Conservation (phyloP, 2,113 vertebrate species). For the Sturnus vulgaris region DNA sequence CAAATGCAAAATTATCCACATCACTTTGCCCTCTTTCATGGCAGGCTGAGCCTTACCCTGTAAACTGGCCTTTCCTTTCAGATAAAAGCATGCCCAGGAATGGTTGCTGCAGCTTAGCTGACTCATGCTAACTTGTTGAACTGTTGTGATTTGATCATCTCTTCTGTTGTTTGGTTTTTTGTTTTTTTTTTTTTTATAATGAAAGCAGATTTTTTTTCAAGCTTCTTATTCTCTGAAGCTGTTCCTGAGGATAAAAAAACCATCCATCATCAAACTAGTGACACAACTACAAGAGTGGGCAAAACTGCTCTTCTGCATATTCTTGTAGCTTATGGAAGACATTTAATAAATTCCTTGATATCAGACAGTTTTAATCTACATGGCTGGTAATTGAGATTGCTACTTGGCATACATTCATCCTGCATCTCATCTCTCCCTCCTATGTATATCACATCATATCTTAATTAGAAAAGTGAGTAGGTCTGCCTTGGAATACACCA, state of each 20-base stretch:
- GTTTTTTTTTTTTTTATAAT: constrained; percentile 14
- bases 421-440: constrained; percentile 29
- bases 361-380: constrained; percentile 11
- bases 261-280: constrained; percentile 2
- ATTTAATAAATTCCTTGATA: constrained; percentile 50
- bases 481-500: constrained; percentile 1
- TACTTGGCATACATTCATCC: constrained; percentile 35
- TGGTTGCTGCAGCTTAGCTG: neutral
- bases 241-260: neutral
- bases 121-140: constrained; percentile 33
- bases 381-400: constrained; percentile 10
- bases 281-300: neutral
- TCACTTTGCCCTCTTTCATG: neutral
- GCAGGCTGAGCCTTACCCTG: neutral
- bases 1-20: neutral
- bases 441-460: constrained; percentile 15
- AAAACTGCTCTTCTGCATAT: neutral
- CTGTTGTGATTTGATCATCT: neutral
- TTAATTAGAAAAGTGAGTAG: constrained; percentile 54
- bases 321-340: neutral
- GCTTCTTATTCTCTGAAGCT: neutral
- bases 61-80: neutral
- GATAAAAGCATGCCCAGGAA: neutral
- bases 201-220: neutral
- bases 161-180: neutral